Conservation (phyloP, 2,797 vertebrate species). For the Kryptolebias ocellatus region DNA sequence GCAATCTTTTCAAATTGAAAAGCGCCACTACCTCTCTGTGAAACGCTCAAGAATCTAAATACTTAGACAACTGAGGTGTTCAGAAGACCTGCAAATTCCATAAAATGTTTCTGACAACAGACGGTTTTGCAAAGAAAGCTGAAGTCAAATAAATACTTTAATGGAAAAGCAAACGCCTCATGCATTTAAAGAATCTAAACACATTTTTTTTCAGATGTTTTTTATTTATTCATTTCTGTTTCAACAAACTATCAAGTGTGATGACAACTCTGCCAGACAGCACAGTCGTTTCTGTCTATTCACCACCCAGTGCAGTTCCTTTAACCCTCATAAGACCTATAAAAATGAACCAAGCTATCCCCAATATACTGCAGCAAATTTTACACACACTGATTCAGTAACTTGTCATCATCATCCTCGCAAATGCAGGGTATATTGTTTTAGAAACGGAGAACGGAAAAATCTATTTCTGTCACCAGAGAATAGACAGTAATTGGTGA, state of each 20-base stretch:
- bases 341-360: not conserved
- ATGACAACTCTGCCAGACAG: slow-evolving; percentile 8
- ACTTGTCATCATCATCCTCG: not conserved
- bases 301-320: not conserved
- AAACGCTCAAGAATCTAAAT: slow-evolving; percentile 13
- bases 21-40: not conserved
- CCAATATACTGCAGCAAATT: not conserved
- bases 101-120: not conserved
- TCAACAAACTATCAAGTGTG: slow-evolving; percentile 10
- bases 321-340: slow-evolving; percentile 1
- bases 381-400: not conserved
- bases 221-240: not conserved
- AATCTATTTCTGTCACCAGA: not conserved
- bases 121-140: not conserved
- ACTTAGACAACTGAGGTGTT: not conserved
- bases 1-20: not conserved
- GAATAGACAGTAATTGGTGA: not conserved
- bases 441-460: not conserved
- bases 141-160: slow-evolving; percentile 23
- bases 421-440: not conserved
- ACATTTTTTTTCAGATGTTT: too few relatives aligned
- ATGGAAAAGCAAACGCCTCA: slow-evolving; percentile 7
- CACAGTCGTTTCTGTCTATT: slow-evolving; percentile 1
- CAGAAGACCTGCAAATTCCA: not conserved
- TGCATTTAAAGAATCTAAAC: slow-evolving; percentile 13